Conservation (phyloP, 2,113 vertebrate genomes). For the Octodon degus region DNA sequence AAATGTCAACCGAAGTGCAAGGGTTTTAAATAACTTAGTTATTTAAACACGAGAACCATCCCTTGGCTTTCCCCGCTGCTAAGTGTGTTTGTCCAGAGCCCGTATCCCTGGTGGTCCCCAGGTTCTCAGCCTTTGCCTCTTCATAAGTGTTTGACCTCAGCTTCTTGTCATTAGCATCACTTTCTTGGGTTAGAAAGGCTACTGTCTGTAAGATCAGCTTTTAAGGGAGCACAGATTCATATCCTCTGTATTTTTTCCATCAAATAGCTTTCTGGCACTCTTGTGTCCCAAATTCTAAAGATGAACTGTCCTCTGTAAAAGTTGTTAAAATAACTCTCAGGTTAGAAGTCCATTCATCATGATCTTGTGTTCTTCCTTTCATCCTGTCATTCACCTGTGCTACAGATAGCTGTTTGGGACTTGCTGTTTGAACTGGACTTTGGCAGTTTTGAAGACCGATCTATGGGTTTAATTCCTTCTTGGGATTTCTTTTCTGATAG, state of each 20-base stretch:
- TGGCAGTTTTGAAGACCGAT: slow-evolving; percentile 60
- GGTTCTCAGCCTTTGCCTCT: background rate
- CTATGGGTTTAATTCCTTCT: slow-evolving; percentile 61
- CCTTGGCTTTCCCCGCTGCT: background rate
- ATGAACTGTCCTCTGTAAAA: slow-evolving; percentile 40
- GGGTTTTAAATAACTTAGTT: slow-evolving; percentile 44
- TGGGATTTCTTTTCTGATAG: slow-evolving; percentile 68
- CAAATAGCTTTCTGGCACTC: background rate
- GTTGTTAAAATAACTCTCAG: slow-evolving; percentile 63
- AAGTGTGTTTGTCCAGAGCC: background rate
- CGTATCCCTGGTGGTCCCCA: background rate
- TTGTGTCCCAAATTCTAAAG: background rate
- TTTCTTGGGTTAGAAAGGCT: background rate
- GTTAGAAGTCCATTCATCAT: slow-evolving; percentile 31
- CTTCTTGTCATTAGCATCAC: background rate
- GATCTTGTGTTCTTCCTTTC: slow-evolving; percentile 55
- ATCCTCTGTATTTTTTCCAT: background rate
- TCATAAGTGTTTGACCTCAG: background rate
- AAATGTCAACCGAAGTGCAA: background rate
- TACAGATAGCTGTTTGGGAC: slow-evolving; percentile 56
- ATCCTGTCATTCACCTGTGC: slow-evolving; percentile 40
- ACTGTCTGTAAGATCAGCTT: background rate
- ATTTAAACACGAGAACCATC: background rate
- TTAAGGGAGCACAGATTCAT: background rate
- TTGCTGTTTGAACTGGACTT: slow-evolving; percentile 62